Conservation (phyloP, 2,113 vertebrate genomes). For the Ageneiosus marmoratus region DNA sequence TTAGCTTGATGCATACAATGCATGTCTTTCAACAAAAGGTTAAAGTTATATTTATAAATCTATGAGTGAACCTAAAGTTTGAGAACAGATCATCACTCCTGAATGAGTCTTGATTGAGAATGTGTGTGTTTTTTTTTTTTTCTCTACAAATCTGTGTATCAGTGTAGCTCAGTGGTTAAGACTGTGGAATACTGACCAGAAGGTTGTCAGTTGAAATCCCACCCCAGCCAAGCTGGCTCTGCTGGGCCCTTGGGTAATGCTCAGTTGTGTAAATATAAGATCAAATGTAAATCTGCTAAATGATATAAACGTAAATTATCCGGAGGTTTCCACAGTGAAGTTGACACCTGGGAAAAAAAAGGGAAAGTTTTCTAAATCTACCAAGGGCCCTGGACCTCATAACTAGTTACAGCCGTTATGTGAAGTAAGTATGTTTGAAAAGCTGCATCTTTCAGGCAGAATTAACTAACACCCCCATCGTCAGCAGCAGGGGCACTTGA, state of each 20-base stretch:
- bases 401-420: conserved; percentile 51
- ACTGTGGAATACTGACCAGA: no score
- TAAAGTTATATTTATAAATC: not conserved
- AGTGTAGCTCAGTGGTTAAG: no score
- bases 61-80: not conserved
- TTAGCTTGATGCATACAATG: not conserved
- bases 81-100: not conserved
- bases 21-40: not conserved
- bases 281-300: no score
- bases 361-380: not conserved
- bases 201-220: no score
- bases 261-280: no score
- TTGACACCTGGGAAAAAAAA: not conserved
- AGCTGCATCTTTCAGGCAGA: conserved; percentile 22
- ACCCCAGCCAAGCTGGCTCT: no score
- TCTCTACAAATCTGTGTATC: not conserved
- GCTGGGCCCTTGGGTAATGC: no score
- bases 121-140: not conserved
- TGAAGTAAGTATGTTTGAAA: conserved; percentile 57
- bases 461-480: not conserved
- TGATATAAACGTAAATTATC: no score
- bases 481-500: conserved; percentile 26
- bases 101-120: not conserved
- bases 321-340: not conserved
- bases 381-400: not conserved